Percentiles rank a stretch among this genome's conserved stretches.
phyloP scores from a whole-genome alignment of 2,797 vertebrate genomes.

The Poecilia picta region DNA sequence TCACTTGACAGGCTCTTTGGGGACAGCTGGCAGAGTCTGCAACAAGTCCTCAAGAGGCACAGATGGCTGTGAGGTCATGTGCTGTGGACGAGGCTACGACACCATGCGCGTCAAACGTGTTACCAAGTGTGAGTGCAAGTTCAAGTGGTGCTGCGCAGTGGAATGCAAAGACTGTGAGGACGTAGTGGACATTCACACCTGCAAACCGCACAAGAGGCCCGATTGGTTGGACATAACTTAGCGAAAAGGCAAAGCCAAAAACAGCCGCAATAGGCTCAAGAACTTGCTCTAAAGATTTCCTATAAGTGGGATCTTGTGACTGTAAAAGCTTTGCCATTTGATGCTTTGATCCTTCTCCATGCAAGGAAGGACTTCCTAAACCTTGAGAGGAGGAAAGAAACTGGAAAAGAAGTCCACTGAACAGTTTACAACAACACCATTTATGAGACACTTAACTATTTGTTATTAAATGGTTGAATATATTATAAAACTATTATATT shows the following conservation, averaged over 20 bases:
- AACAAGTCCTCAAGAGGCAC: constrained; percentile 91
- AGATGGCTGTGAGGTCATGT: constrained; percentile 98
- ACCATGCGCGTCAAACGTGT: constrained; percentile 91
- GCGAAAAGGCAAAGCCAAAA: constrained; percentile 43
- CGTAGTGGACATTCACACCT: constrained; percentile 93
- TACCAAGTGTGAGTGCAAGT: constrained; percentile 98
- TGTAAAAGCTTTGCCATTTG: constrained; percentile 71
- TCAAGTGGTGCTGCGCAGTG: constrained; percentile 98
- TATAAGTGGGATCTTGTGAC: constrained; percentile 57
- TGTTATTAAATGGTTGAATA: constrained; percentile 42
- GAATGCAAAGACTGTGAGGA: constrained; percentile 96
- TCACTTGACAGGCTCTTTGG: constrained; percentile 87
- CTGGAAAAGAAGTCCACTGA: constrained; percentile 56
- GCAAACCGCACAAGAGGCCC: constrained; percentile 93
- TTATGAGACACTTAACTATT: constrained; percentile 33
- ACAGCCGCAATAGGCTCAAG: constrained; percentile 42
- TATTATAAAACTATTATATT: constrained; percentile 35
- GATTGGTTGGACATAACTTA: constrained; percentile 94
- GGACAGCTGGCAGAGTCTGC: constrained; percentile 93
- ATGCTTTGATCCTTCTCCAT: constrained; percentile 66
- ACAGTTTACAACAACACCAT: constrained; percentile 45
- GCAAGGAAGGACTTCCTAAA: constrained; percentile 64
- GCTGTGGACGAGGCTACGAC: constrained; percentile 97
- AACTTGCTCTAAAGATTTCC: constrained; percentile 57
- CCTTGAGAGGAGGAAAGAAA: constrained; percentile 35